Base-by-base conservation (phyloP, 2,888 invertebrate genomes). In the Dryobotodes eremita region DNA sequence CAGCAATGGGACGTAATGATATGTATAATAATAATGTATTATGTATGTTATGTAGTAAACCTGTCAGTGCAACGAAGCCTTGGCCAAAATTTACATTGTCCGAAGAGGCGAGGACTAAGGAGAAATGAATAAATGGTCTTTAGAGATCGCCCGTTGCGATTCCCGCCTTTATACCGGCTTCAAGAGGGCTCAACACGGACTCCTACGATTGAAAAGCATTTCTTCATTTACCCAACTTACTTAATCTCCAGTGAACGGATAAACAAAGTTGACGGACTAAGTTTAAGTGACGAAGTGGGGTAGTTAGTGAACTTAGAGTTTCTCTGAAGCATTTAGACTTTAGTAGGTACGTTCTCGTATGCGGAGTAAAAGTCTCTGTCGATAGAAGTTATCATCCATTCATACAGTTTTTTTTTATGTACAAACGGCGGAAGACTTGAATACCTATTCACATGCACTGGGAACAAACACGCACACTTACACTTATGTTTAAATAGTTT, bases 71-170 rank as follows among this genome's bases (percentile, higher is more conserved):
- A 75, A 15, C 48, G 59, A 65, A 75, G 55, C 73, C 59, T 75
- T 64, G 46, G 50, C 64, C 55, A 62, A 84, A 59, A 86, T 68
- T 55, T 15, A 64, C 31, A 57, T 23, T 66, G 46, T 50, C 66
- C 64, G 26, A 74, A 20, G 17, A 53, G 31, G 15, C 53, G 10
- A 53, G 59, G 72, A 69, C 78, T 72, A 74, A 64, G 69, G 57
- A 62, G 71, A 77, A 80, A 80, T 84, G 75, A 82, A 83, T 82
- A 85, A 86, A 82, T 79, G 78, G 72, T 74, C 73, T 77, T 81
- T 50, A 68, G 57, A 81, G 80, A 83, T 82, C 75, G 70, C 62
- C 73, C 65, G 75, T 23, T 73, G 64, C 75, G 79, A 88, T 86
- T 68, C 73, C 23, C 69, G 75, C 66, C 81, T 82, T 87, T 86